Evolutionary conservation across 2,113 vertebrate species (phyloP), one percentile per base, ranked within the genome.

Genomic region (Leptodactylus fuscus): DNA sequence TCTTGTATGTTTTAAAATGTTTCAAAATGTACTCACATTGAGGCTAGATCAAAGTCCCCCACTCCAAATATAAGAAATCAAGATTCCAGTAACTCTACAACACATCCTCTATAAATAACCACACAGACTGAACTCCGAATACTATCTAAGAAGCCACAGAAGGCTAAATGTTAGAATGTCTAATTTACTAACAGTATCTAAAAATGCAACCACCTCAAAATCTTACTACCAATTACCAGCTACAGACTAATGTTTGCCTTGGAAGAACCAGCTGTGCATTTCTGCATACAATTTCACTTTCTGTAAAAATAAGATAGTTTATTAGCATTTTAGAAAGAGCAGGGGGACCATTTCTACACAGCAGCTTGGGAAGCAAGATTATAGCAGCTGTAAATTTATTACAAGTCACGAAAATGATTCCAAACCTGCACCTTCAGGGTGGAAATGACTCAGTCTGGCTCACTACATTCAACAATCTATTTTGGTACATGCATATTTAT

Each of bases 401-500:
- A 94, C 91, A 93, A 92, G 88, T 88, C 90, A 93, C 90, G 88
- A 94, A 94, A 94, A 86, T 91, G 88, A 87, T 89, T 95, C 94
- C 89, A 90, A 93, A 93, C 90, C 89, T 88, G 88, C 81, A 94
- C 91, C 92, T 94, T 91, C 87, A 55, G 91, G 90, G 92, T 92
- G 87, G 89, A 91, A 92, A 92, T 94, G 82, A 95, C 91, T 92
- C 91, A 91, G 90, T 83, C 74, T 91, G 11, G 13, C 89, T 90
- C 91, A 92, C 88, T 90, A 85, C 77, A 88, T 81, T 89, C 88
- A 86, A 90, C 82, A 90, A 91, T 90, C 91, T 93, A 93, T 94
- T 95, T 95, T 89, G 91, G 88, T 89, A 88, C 74, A 92, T 95
- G 91, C 92, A 94, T 95, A 95, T 95, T 95, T 95, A 95, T 93